A percentile compares a stretch with the other conserved stretches of the same genome.
Evolutionary conservation across 1,140 invertebrate genomes (phyloP).

Genomic region (Ips typographus): DNA sequence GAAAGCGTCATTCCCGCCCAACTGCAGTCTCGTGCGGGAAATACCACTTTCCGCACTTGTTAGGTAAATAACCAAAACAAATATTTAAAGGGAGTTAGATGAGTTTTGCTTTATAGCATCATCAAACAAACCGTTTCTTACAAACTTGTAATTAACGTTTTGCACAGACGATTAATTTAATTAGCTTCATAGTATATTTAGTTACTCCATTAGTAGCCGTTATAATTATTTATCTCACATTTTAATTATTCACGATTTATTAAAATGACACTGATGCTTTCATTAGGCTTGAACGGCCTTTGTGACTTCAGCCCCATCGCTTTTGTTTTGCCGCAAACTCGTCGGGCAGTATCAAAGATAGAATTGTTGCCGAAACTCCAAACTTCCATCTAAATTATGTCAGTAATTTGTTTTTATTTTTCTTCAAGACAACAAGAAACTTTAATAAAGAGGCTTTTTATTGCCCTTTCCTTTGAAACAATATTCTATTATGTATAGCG

Average conservation of each 20-base stretch:
- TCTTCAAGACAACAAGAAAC: conserved; percentile 20
- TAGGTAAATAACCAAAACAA: too few relatives aligned
- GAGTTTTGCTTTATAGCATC: too few relatives aligned
- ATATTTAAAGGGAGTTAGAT: too few relatives aligned
- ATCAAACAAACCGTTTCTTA: too few relatives aligned
- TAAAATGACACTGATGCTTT: conserved; percentile 1
- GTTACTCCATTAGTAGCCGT: too few relatives aligned
- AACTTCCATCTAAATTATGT: conserved; percentile 23
- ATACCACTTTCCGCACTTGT: too few relatives aligned
- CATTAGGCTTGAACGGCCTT: conserved; percentile 3
- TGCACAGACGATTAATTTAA: too few relatives aligned
- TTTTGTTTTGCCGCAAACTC: conserved; percentile 1
- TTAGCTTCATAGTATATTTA: too few relatives aligned
- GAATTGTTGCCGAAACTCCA: conserved; percentile 16
- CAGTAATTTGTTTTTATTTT: conserved; percentile 23
- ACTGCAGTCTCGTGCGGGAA: too few relatives aligned
- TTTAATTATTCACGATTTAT: conserved; percentile 4
- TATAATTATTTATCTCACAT: too few relatives aligned
- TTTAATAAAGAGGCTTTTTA: conserved; percentile 23
- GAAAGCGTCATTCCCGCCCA: too few relatives aligned
- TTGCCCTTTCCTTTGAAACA: conserved; percentile 16
- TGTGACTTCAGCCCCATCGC: conserved; percentile 1
- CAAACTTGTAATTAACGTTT: too few relatives aligned
- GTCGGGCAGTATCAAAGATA: conserved; percentile 16
- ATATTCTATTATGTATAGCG: conserved; percentile 11